Base-by-base conservation (phyloP, 2,797 vertebrate genomes). In the Hippopotamyrus pictus region DNA sequence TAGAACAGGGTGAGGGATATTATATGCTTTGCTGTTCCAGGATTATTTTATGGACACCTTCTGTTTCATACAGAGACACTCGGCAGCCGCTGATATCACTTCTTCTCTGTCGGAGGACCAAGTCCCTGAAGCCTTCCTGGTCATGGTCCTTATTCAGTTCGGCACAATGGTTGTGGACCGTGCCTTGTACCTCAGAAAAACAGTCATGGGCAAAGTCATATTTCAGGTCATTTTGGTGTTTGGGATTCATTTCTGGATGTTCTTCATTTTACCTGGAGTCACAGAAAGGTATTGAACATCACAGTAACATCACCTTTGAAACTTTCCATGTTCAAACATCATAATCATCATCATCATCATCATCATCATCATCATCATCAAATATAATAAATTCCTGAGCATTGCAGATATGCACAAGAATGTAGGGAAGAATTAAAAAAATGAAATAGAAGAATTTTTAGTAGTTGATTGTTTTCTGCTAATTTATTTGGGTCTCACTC, bases 181-280 rank as follows among this genome's bases (percentile, higher is more conserved):
- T 54, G 95, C 95, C 0, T 94, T 98, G 37, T 98, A 98, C 90
- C 96, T 98, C 91, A 95, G 96, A 91, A 98, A 98, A 93, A 97
- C 97, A 1, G 97, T 98, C 25, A 93, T 97, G 94, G 97, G 97
- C 89, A 99, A 99, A 92, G 96, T 99, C 90, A 96, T 99, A 88
- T 99, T 99, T 90, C 97, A 99, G 93, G 97, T 99, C 93, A 97
- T 99, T 91, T 95, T 99, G 84, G 98, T 99, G 90, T 98, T 99
- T 0, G 98, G 98, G 85, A 99, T 99, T 92, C 98, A 99, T 93
- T 98, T 99, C 94, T 99, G 98, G 98, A 97, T 99, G 98, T 99
- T 99, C 94, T 99, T 98, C 94, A 99, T 99, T 93, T 94, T 99
- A 51, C 98, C 98, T 2, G 95, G 96, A 0, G 98, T 99, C 89